A percentile compares a stretch with the other conserved stretches of the same genome.
phyloP scores from a whole-genome alignment of 2,797 vertebrate species.

The Phrynocephalus forsythii region DNA sequence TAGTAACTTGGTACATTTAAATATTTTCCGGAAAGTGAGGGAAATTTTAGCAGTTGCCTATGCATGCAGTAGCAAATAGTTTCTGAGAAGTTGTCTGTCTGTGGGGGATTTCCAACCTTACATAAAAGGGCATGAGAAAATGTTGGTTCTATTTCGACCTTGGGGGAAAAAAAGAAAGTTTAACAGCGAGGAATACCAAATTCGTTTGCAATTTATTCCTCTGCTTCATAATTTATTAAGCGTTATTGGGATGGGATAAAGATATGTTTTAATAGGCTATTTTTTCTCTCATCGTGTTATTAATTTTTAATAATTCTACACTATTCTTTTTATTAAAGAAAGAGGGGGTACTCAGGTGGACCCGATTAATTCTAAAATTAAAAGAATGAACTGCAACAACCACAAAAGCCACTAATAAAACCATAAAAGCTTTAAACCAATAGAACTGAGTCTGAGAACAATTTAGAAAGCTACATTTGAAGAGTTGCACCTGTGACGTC shows the following conservation, averaged over 20 bases:
- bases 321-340: background rate
- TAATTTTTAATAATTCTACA: background rate
- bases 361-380: background rate
- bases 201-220: slow-evolving; percentile 53
- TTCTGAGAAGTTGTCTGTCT: slow-evolving; percentile 11
- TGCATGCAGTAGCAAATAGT: slow-evolving; percentile 2
- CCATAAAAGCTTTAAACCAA: background rate
- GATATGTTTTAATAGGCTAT: background rate
- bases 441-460: background rate
- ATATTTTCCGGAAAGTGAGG: slow-evolving; percentile 17
- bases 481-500: background rate
- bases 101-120: slow-evolving; percentile 72
- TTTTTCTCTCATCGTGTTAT: background rate
- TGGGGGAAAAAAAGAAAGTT: slow-evolving; percentile 13
- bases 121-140: slow-evolving; percentile 73
- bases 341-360: background rate
- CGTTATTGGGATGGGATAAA: background rate
- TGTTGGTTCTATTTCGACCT: slow-evolving; percentile 54
- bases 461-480: background rate
- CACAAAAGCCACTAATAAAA: background rate
- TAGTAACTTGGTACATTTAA: background rate
- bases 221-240: slow-evolving; percentile 56
- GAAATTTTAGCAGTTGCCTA: slow-evolving; percentile 11
- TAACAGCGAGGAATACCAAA: slow-evolving; percentile 51
- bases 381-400: background rate